phyloP scores from a whole-genome alignment of 2,113 vertebrate genomes.

The Callaeas wilsoni region DNA sequence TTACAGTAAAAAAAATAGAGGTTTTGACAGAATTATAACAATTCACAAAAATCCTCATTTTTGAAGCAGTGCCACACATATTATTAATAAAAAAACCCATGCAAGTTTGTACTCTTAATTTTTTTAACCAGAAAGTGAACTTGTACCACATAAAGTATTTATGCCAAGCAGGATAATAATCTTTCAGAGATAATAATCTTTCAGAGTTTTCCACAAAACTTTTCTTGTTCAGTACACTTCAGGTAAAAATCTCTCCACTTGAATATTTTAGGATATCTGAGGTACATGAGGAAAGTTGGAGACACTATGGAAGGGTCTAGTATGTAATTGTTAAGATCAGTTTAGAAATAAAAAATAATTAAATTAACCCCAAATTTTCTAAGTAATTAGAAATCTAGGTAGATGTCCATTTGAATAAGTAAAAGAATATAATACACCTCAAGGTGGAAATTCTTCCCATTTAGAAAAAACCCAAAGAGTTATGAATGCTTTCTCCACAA shows the following conservation, averaged over 20 bases:
- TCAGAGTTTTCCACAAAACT: background rate
- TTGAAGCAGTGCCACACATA: background rate
- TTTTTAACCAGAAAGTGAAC: background rate
- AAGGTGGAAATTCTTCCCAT: background rate
- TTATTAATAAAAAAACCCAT: accelerated
- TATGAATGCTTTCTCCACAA: background rate
- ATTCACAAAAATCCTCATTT: background rate
- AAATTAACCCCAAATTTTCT: background rate
- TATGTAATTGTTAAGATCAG: background rate
- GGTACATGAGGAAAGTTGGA: background rate
- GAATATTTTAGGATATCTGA: background rate
- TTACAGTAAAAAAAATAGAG: background rate
- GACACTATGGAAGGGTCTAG: background rate
- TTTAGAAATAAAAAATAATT: background rate
- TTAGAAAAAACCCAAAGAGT: background rate
- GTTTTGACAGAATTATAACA: background rate
- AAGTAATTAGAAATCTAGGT: background rate
- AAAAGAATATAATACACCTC: background rate
- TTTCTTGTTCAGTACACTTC: background rate
- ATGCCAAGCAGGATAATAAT: background rate
- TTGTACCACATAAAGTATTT: background rate
- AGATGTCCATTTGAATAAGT: background rate
- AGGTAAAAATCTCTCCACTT: background rate
- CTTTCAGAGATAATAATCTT: background rate
- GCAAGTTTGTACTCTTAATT: background rate